phyloP scores from a whole-genome alignment of 1,140 invertebrate species.

The Procambarus clarkii region DNA sequence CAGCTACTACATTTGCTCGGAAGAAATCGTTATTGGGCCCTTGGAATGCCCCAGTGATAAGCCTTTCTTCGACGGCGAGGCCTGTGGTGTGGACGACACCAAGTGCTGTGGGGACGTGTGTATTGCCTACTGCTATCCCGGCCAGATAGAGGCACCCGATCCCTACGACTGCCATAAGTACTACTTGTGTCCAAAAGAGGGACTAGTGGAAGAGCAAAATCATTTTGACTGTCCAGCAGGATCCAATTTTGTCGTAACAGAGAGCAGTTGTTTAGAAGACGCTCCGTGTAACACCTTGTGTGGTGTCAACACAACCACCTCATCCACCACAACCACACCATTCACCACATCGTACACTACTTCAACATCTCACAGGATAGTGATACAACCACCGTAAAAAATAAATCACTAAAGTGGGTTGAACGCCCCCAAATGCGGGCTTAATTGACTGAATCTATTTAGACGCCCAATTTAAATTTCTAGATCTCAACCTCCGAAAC shows the following conservation, averaged over 20 bases:
- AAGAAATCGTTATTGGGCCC: neutral
- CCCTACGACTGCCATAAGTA: neutral
- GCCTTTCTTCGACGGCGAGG: neutral
- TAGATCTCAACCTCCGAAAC: too few species aligned
- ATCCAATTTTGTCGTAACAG: neutral
- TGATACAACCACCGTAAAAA: too few species aligned
- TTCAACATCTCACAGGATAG: too few species aligned
- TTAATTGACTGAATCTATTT: too few species aligned
- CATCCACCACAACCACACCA: neutral
- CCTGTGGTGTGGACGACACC: neutral
- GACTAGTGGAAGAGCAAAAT: neutral
- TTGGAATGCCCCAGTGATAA: neutral
- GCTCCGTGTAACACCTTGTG: neutral
- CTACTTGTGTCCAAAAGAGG: neutral
- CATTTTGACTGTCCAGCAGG: neutral
- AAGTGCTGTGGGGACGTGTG: neutral
- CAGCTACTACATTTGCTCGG: neutral
- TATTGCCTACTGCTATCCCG: neutral
- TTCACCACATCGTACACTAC: too few species aligned
- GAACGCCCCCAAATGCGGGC: too few species aligned
- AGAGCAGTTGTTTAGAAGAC: neutral
- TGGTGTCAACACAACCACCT: neutral
- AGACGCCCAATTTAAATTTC: too few species aligned
- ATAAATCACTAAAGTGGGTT: too few species aligned
- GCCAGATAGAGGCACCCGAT: neutral